Evolutionary conservation across 2,113 vertebrate genomes (phyloP), one percentile per base, ranked within the genome.

Genomic region (Vimba vimba): DNA sequence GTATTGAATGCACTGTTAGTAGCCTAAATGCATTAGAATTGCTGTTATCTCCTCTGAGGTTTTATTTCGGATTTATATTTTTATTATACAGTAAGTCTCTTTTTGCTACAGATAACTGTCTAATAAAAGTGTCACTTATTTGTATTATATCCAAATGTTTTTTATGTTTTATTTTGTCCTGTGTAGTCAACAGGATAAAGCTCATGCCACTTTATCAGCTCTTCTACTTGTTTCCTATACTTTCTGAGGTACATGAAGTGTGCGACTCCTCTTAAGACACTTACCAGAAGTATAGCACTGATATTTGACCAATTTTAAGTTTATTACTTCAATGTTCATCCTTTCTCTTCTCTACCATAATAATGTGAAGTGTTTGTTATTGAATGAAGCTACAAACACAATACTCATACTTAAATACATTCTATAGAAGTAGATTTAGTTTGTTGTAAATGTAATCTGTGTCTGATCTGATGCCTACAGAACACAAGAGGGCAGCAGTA

Each of bases 401-500:
- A 27, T 47, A 12, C 11, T 12, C 45, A 47, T 39, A 21, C 17
- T 69, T 17, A 71, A 39, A 39, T 39, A 39, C 19, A 43, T 27
- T 27, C 12, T 15, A 23, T 23, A 36, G 36, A 23, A 43, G 12
- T 43, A 43, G 33, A n/a, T 6, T 10, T 43, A 43, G 69, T 21
- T 12, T 43, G 9, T 2, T 57, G 6, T 21, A 8, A 57, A 57
- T 57, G 55, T 57, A 5, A 19, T 3, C 25, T 13, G 6, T 33
- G 25, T 73, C 69, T 13, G 33, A 23, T 23, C 4, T 43, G 23
- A 6, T 6, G 5, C 45, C 36, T 47, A 15, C 43, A 15, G 23
- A 47, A 74, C 71, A 74, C 71, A 74, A 74, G 71, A 47, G 71
- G 43, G 71, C 43, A 74, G 71, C 43, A 74, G 39, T 15, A 47